A percentile compares a stretch with the other conserved stretches of the same genome.
phyloP scores from a whole-genome alignment of 1,140 invertebrate genomes.

The Achroia grisella region DNA sequence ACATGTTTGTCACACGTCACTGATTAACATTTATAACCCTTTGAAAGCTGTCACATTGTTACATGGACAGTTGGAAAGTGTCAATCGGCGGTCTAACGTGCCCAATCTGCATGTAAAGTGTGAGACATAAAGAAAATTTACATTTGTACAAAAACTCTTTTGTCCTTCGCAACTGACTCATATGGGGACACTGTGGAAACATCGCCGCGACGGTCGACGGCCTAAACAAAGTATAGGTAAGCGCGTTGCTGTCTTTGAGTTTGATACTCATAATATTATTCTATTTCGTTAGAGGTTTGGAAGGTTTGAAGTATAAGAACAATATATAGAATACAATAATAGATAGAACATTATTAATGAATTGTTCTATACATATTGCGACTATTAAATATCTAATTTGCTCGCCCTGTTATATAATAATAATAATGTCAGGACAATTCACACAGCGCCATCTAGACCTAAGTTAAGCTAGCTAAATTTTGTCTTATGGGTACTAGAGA shows the following conservation, averaged over 20 bases:
- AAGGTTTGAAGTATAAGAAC: too few species aligned
- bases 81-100: conserved; percentile 36
- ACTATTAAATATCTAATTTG: too few species aligned
- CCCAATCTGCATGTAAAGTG: conserved; percentile 65
- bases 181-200: conserved; percentile 39
- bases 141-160: conserved; percentile 56
- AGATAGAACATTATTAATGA: too few species aligned
- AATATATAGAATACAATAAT: too few species aligned
- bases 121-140: conserved; percentile 57
- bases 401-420: too few species aligned
- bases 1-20: conserved; percentile 6
- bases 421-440: too few species aligned
- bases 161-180: conserved; percentile 39
- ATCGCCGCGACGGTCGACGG: conserved; percentile 34
- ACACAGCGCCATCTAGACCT: too few species aligned
- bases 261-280: conserved; percentile 14
- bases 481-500: too few species aligned
- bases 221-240: conserved; percentile 22
- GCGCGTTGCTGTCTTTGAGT: conserved; percentile 23
- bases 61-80: conserved; percentile 46
- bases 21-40: conserved; percentile 51
- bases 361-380: too few species aligned
- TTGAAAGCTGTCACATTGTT: conserved; percentile 21
- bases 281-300: too few species aligned
- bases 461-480: too few species aligned